These are phyloP conservation scores for Achroia grisella DNA, from an alignment of 1,140 invertebrate genomes.

Conservation along the genomic window DNA sequence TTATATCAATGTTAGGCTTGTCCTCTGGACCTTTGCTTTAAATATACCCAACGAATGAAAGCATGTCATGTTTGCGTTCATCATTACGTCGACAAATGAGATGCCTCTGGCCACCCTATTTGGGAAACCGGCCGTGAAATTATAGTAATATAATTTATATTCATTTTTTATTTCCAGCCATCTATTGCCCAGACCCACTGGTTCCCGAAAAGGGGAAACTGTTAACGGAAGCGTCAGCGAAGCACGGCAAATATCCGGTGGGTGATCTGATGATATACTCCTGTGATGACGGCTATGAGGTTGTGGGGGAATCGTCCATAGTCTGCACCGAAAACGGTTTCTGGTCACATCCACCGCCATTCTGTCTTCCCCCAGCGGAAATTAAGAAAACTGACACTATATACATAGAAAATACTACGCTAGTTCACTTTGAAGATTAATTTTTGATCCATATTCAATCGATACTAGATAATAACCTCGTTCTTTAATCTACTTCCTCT, in stretches of 20 bases:
- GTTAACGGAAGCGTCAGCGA: conserved; percentile 36
- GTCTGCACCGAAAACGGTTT: conserved; percentile 90
- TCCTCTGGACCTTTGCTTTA: too few species aligned
- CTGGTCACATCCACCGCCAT: conserved; percentile 90
- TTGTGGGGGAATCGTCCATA: conserved; percentile 85
- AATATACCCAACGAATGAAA: too few species aligned
- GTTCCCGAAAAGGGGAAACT: conserved; percentile 80
- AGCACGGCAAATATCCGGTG: conserved; percentile 78
- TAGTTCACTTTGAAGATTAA: conserved; percentile 46
- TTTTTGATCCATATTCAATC: too few species aligned
- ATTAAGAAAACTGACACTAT: conserved; percentile 50
- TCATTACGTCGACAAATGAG: too few species aligned
- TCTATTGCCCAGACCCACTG: conserved; percentile 83
- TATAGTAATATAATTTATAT: neutral
- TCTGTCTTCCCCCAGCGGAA: conserved; percentile 76
- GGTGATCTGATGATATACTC: conserved; percentile 86
- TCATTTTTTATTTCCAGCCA: conserved; percentile 77
- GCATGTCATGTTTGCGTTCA: too few species aligned
- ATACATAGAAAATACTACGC: conserved; percentile 52
- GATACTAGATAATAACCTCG: too few species aligned
- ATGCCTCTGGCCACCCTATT: too few species aligned
- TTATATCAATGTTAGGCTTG: too few species aligned
- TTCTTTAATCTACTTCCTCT: too few species aligned
- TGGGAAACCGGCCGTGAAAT: too few species aligned
- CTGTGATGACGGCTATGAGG: conserved; percentile 79